phyloP scores from a whole-genome alignment of 30 jellyfish, hydroid and myxozoan species.

The Pelagia noctiluca region DNA sequence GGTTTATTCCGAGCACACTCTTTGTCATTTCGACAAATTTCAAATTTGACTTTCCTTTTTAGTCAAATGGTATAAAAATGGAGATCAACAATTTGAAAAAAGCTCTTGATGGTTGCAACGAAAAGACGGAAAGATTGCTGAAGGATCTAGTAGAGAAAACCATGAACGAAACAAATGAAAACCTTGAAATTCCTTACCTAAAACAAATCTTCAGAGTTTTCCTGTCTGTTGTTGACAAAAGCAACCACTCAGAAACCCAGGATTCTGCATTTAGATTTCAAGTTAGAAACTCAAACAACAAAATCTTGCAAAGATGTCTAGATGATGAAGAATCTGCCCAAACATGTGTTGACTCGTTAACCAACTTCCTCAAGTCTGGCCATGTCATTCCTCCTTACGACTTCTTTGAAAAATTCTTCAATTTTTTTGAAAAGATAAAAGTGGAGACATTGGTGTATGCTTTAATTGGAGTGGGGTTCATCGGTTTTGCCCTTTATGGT shows the following conservation, averaged over 20 bases:
- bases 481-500: background rate
- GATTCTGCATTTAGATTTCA: background rate
- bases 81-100: background rate
- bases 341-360: conserved; percentile 14
- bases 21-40: too few relatives aligned
- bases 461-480: background rate
- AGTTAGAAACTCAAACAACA: background rate
- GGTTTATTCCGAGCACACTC: too few relatives aligned
- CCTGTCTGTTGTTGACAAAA: background rate
- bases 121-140: background rate
- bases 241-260: background rate
- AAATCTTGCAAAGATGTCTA: conserved; percentile 6
- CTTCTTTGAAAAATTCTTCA: background rate
- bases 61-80: too few relatives aligned
- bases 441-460: background rate
- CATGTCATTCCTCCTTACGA: background rate
- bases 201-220: conserved; percentile 36
- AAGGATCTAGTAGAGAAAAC: conserved; percentile 13
- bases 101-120: conserved; percentile 32
- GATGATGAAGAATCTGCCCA: conserved; percentile 15
- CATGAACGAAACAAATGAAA: conserved; percentile 18
- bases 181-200: conserved; percentile 31
- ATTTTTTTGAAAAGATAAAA: conserved; percentile 12
- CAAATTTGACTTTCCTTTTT: too few relatives aligned
- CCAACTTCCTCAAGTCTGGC: conserved; percentile 6